Base-by-base conservation (phyloP, 2,797 vertebrate species). In the Carapus acus region DNA sequence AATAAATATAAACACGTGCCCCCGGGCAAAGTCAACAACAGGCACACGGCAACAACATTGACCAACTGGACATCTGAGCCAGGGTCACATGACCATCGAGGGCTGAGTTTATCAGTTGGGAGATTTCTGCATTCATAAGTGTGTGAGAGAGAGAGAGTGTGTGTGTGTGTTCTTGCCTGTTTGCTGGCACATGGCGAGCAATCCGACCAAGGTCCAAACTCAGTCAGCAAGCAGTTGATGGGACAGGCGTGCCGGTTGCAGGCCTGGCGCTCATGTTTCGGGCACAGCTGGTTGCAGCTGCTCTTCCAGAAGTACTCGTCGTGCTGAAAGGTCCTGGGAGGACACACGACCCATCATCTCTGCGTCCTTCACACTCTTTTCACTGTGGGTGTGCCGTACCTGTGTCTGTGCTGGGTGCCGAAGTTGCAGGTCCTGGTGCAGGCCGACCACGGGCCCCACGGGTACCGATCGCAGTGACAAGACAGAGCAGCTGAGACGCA, bases 141-240 rank as follows among this genome's bases (percentile, higher is more conserved):
- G 17, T 43, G 29, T 43, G 18, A n/a, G 12, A 14, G 43, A 41
- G 19, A 14, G 43, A 31, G 24, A 27, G 23, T 34, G 24, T 13
- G n/a, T 48, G 31, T 31, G 14, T 40, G 12, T 49, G 38, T 43
- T 44, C 69, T 77, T 80, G 91, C 96, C 84, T 90, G 90, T 81
- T 92, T 94, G 73, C 80, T 82, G 75, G 88, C 60, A 46, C 94
- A 97, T 1, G 93, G 88, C 0, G 93, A 94, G 67, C 94, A 97
- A 38, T 89, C 86, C 3, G 93, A 96, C 94, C 94, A 97, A 0
- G 74, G 60, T 27, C 90, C 88, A 16, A 88, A 93, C n/a, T 92
- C 88, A 21, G 88, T 88, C 59, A 96, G 81, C 29, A 42, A 62
- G 59, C 94, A 97, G 81, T 91, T 87, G 73, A 94, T 88, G 15